These are phyloP conservation scores for Drosophila melanica DNA, from an alignment of 1,140 invertebrate genomes.

Conservation along the genomic window DNA sequence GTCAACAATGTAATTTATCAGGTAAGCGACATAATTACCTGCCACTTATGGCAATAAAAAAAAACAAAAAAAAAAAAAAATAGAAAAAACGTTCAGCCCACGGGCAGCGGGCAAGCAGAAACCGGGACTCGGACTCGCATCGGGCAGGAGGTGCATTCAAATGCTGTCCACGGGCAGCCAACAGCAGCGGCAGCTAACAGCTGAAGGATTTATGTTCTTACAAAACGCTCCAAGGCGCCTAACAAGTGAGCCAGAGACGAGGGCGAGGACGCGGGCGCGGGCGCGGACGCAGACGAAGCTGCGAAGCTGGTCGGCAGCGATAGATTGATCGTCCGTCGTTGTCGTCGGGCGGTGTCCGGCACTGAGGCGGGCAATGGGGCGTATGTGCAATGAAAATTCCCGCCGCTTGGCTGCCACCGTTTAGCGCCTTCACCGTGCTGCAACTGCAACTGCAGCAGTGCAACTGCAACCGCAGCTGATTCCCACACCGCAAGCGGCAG, in stretches of 20 bases:
- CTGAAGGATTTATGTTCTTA: slow-evolving; percentile 83
- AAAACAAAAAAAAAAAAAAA: slow-evolving; percentile 31
- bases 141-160: slow-evolving; percentile 57
- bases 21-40: slow-evolving; percentile 83
- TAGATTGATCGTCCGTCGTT: slow-evolving; percentile 70
- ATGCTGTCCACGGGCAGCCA: slow-evolving; percentile 47
- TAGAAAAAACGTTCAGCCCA: slow-evolving; percentile 19
- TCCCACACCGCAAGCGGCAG: slow-evolving; percentile 62
- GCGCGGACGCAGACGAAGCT: slow-evolving; percentile 17
- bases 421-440: slow-evolving; percentile 63
- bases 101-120: slow-evolving; percentile 10
- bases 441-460: slow-evolving; percentile 24
- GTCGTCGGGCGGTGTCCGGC: slow-evolving; percentile 32
- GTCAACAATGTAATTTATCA: slow-evolving; percentile 84
- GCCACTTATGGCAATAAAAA: slow-evolving; percentile 83
- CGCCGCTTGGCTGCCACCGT: slow-evolving; percentile 68
- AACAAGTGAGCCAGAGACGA: slow-evolving; percentile 70
- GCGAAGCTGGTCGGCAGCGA: slow-evolving; percentile 31
- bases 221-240: slow-evolving; percentile 78
- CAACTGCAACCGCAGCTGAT: slow-evolving; percentile 48
- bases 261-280: too few species aligned
- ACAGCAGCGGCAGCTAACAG: slow-evolving; percentile 43
- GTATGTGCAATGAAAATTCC: slow-evolving; percentile 76
- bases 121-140: not conserved
- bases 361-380: slow-evolving; percentile 57